Conservation (phyloP, 2,888 invertebrate species). For the Thera britannica region DNA sequence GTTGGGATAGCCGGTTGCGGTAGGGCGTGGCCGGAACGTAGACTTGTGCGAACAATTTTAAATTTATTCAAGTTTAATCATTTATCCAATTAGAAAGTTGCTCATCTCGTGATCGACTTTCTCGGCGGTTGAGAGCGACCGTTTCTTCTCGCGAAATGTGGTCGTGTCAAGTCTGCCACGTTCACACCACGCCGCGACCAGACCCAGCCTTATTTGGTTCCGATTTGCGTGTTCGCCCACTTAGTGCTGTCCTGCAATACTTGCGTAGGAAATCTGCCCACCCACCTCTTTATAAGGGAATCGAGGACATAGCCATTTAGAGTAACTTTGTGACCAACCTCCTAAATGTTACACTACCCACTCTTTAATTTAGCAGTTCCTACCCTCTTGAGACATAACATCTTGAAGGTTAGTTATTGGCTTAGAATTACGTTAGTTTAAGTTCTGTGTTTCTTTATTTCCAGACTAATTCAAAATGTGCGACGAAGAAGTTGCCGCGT, state of each 20-base stretch:
- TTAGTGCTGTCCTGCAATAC: slow-evolving; percentile 54
- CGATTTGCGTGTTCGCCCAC: slow-evolving; percentile 72
- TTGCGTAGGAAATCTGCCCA: slow-evolving; percentile 68
- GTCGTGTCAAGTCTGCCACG: slow-evolving; percentile 71
- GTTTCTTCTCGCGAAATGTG: slow-evolving; percentile 52
- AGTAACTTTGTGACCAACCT: slow-evolving; percentile 10
- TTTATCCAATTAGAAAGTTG: slow-evolving; percentile 62
- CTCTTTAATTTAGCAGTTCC: neutral
- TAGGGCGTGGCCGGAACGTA: slow-evolving; percentile 80
- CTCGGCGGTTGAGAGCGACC: slow-evolving; percentile 59
- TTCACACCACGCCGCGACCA: slow-evolving; percentile 59
- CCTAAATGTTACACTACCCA: neutral
- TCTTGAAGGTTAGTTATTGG: too few relatives aligned
- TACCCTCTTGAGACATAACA: neutral
- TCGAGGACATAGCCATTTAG: slow-evolving; percentile 38
- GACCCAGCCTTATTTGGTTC: slow-evolving; percentile 74
- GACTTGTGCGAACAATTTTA: slow-evolving; percentile 32
- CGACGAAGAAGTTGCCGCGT: slow-evolving; percentile 93
- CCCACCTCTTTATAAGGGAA: slow-evolving; percentile 53
- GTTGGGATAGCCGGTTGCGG: slow-evolving; percentile 73
- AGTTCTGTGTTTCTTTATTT: slow-evolving; percentile 47
- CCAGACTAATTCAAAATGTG: slow-evolving; percentile 80
- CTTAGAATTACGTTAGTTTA: neutral
- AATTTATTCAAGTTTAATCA: slow-evolving; percentile 19
- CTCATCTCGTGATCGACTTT: slow-evolving; percentile 60